These are phyloP conservation scores for Cygnus olor DNA, from an alignment of 2,797 vertebrate genomes.

Conservation along the genomic window DNA sequence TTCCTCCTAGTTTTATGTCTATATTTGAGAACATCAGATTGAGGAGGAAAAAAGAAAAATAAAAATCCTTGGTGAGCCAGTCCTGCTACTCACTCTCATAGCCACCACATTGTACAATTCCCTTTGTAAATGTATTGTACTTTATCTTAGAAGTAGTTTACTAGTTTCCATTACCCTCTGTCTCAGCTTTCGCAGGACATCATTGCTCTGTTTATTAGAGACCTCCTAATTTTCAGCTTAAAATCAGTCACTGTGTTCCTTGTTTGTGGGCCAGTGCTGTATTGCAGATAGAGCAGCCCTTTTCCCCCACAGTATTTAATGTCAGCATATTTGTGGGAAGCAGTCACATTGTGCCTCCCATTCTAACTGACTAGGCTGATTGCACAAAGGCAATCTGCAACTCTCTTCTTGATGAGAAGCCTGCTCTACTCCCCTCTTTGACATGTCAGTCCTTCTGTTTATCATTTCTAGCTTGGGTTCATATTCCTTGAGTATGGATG, in stretches of 20 bases:
- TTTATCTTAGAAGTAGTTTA: background rate
- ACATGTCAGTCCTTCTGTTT: background rate
- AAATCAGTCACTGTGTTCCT: background rate
- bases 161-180: accelerated
- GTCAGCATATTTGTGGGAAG: background rate
- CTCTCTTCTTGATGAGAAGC: background rate
- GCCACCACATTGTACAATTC: background rate
- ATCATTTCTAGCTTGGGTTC: background rate
- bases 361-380: background rate
- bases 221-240: background rate
- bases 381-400: background rate
- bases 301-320: background rate
- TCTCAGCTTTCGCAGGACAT: background rate
- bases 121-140: background rate
- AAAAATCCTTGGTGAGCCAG: background rate
- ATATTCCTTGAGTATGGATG: background rate
- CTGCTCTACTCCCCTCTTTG: background rate
- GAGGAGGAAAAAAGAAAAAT: background rate
- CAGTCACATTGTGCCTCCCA: background rate
- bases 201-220: background rate
- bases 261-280: background rate
- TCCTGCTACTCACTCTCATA: background rate
- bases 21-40: background rate
- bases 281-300: background rate
- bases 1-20: background rate